Evolutionary conservation across 2,888 invertebrate genomes (phyloP), one percentile per base, ranked within the genome.

Genomic region (Cetonia aurata): DNA sequence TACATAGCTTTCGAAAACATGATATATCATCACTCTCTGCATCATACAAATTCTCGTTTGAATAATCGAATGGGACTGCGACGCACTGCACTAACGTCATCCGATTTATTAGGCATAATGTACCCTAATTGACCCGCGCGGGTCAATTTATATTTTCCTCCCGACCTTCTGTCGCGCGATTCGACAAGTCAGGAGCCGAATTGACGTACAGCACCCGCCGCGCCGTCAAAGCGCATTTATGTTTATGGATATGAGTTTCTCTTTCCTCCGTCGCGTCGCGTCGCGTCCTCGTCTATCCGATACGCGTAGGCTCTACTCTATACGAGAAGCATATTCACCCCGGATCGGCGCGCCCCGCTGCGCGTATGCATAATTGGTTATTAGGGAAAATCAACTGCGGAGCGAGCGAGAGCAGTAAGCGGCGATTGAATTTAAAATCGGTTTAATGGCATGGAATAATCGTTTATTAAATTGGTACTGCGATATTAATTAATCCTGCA

Each of bases 151-250:
- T 60, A 37, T 37, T 37, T 37, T 37, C 37, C 9, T 37, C 8
- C 57, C 57, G 71, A 84, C 84, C 84, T 84, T 83, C 83, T 84
- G 84, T 83, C 83, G 81, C 82, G 82, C 80, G 80, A 82, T 82
- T 80, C 79, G 81, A 77, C 79, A 80, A 78, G 82, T 83, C 84
- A 83, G 79, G 84, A 83, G 81, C 83, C 80, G 84, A 84, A 84
- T 84, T 84, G 82, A 84, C 83, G 83, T 83, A 84, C 83, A 83
- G 83, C 81, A 79, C 83, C 83, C 83, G 83, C 83, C 82, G 52
- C 66, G 73, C 75, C 78, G 76, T 75, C 67, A 56, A 56, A 70
- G 74, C 75, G 74, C 76, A 79, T 80, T 81, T 80, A 81, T 82
- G 80, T 81, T 80, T 82, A 82, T 81, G 80, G 79, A 82, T 81